Percentiles rank a stretch among this genome's conserved stretches.
phyloP scores from a whole-genome alignment of 2,888 invertebrate species.

The Stratiomys singularior region DNA sequence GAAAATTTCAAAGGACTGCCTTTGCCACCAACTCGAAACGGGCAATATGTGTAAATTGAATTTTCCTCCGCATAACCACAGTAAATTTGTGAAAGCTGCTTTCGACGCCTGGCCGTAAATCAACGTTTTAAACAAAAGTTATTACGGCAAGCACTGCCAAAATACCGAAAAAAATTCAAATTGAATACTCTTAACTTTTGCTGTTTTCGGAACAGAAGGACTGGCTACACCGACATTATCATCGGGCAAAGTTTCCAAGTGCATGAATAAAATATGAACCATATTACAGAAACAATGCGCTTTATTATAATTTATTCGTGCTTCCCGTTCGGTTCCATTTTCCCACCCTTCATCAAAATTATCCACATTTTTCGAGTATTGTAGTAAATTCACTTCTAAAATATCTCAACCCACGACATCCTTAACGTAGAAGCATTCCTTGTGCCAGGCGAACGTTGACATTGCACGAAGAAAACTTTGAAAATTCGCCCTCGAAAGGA shows the following conservation, averaged over 20 bases:
- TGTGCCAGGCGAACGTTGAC: background rate
- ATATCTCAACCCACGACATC: background rate
- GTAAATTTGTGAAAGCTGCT: too few species aligned
- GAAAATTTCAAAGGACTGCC: too few species aligned
- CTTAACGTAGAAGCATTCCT: background rate
- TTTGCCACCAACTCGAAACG: too few species aligned
- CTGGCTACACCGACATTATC: background rate
- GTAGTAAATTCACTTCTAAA: background rate
- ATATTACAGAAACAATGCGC: background rate
- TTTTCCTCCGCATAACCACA: too few species aligned
- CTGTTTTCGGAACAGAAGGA: background rate
- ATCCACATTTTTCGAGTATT: background rate
- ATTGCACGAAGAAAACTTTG: background rate
- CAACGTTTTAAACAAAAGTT: too few species aligned
- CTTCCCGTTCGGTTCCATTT: background rate
- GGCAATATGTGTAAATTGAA: too few species aligned
- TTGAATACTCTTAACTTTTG: background rate
- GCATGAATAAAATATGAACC: conserved; percentile 1
- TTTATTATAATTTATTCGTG: background rate
- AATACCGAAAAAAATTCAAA: too few species aligned
- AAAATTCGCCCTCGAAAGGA: background rate
- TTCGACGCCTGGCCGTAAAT: too few species aligned
- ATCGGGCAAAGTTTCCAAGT: background rate
- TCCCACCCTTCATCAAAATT: background rate
- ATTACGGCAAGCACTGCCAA: too few species aligned